Evolutionary conservation across 2,797 vertebrate species (phyloP).

Genomic region (Sciaenops ocellatus): DNA sequence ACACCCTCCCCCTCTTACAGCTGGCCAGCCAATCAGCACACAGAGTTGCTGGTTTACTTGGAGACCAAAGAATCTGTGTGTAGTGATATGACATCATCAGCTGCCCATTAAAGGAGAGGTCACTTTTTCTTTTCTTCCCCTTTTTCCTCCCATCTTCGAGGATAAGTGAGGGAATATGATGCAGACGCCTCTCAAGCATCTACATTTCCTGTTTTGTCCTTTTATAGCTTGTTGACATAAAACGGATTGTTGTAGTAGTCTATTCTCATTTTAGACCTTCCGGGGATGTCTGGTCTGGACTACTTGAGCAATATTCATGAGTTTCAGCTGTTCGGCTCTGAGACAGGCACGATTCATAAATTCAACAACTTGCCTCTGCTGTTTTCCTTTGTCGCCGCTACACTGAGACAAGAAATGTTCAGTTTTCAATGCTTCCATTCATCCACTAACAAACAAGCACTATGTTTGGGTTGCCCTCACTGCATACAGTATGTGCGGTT

Average conservation of each 20-base stretch:
- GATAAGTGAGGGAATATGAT: conserved; percentile 63
- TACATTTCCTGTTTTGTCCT: conserved; percentile 27
- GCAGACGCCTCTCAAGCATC: conserved; percentile 50
- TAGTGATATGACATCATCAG: conserved; percentile 87
- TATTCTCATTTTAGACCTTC: conserved; percentile 14
- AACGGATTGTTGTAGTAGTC: not conserved
- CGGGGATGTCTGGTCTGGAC: conserved; percentile 20
- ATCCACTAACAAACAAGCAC: conserved; percentile 80
- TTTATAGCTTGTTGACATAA: conserved; percentile 5
- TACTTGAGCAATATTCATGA: conserved; percentile 26
- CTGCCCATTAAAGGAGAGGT: conserved; percentile 85
- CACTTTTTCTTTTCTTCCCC: conserved; percentile 61
- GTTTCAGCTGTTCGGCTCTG: conserved; percentile 51
- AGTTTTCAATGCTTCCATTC: conserved; percentile 81
- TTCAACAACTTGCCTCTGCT: conserved; percentile 62
- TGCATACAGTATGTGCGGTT: conserved; percentile 72
- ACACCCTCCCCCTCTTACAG: conserved; percentile 66
- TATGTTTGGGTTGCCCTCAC: conserved; percentile 76
- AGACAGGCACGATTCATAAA: conserved; percentile 75
- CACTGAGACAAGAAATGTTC: conserved; percentile 73
- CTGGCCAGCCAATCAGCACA: conserved; percentile 79
- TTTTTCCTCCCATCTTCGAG: conserved; percentile 46
- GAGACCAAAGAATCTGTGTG: conserved; percentile 85
- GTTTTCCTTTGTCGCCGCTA: conserved; percentile 71
- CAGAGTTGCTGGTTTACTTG: conserved; percentile 80